Base-by-base conservation (phyloP, 2,888 invertebrate species). In the Volucella inflata region DNA sequence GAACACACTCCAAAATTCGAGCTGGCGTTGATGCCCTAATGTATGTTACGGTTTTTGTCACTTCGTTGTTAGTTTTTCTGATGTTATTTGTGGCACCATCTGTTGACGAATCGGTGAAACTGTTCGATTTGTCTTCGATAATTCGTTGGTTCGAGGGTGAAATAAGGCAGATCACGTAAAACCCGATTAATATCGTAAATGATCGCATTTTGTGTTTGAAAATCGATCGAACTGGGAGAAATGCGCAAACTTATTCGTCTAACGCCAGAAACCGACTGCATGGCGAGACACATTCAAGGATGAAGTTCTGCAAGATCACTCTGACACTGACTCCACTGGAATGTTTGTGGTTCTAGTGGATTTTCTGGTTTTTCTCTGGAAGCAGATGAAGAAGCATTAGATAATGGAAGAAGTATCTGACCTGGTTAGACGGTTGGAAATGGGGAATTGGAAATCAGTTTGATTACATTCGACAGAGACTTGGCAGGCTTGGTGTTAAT, bases 1-100 rank as follows among this genome's bases (percentile, higher is more conserved):
- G 88, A 38, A 92, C 89, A 71, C 93, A 93, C 70, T 91, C 90
- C 50, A 91, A 91, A 46, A 93, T 90, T 16, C 91, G 89, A 87
- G 89, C 90, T 2, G 92, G 92, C 70, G 92, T 91, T 16, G 91
- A 90, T 67, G 91, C 89, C 88, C 89, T 90, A 87, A 90, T 89
- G 87, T 91, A 91, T 89, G 91, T 90, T 67, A 90, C 89, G 68
- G 89, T 89, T 88, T 88, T 89, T 44, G 88, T 81, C 84, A 88
- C 14, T 81, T 87, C 62, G 57, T 88, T 46, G 55, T 65, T 53
- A 12, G 57, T 79, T 50, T 62, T 78, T 44, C 65, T 60, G 17
- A 16, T 30, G 38, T 46, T 51, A 57, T 44, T 64, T 36, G 57
- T 12, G n/a, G 17, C 59, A 72, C 85, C 80, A 80, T 77, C 85